Base-by-base conservation (phyloP, 2,113 vertebrate species). In the Nibea coibor region DNA sequence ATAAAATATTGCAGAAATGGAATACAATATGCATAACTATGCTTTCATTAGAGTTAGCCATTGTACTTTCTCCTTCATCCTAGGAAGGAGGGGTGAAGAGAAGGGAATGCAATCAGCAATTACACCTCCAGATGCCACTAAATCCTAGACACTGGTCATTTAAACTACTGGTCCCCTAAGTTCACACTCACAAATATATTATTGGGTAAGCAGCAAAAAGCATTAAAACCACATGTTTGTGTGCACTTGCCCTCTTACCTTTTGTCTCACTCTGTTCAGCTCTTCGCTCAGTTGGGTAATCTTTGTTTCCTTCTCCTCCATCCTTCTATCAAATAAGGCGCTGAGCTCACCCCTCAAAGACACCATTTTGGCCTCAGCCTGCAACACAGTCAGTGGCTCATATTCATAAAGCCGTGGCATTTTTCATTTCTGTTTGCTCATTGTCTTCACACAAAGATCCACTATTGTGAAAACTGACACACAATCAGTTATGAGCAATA, bases 331-430 rank as follows among this genome's bases (percentile, higher is more conserved):
- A 50, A 69, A 67, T 2, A 67, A n/a, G 22, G 51, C 6, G 0
- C 45, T 47, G 20, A 82, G 77, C 65, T 84, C 72, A 4, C n/a
- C 67, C 76, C 61, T 79, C 54, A 81, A 45, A 66, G 62, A n/a
- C 73, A 6, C 62, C 75, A 75, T 66, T 63, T 86, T 72, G 72
- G 75, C 78, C 63, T 85, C 62, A 0, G 70, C 69, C 83, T 90
- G 81, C 16, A 75, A 81, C 50, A 85, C 57, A 72, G 61, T 42
- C 19, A 61, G 17, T 3, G 57, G n/a, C 20, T 67, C 20, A 39
- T 12, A 24, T 24, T 84, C 31, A 65, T 22, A 57, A 74, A 73
- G 57, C 22, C 28, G 26, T 26, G 20, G n/a, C 9, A 10, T 35
- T 53, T 66, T 48, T 35, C 39, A 57, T 24, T 72, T 28, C 10